Base-by-base conservation (phyloP, 2,113 vertebrate genomes). In the Sciurus niger region DNA sequence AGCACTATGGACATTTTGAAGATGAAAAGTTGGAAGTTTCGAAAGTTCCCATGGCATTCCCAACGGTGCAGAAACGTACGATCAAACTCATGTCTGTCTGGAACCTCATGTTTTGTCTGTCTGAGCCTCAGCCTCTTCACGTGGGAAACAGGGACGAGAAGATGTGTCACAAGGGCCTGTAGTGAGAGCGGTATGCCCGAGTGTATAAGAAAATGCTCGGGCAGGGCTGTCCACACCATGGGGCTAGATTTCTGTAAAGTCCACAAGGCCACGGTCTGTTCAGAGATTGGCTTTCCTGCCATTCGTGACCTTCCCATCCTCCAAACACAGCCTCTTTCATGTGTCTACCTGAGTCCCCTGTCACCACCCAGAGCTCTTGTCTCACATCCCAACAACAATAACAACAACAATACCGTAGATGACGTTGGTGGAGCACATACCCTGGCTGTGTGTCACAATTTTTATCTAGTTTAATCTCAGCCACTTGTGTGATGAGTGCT, bases 151-250 rank as follows among this genome's bases (percentile, higher is more conserved):
- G 58, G 9, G 0, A 2, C 51, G 7, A 40, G 24, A 58, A 79
- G 37, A 18, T 55, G 6, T 77, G n/a, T 37, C 10, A 73, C 9
- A n/a, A 12, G 24, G 17, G 3, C 40, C 76, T 92, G 1, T 53
- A n/a, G 40, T 91, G n/a, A 77, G 25, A 70, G n/a, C 46, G 1
- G 0, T 0, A 1, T 24, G 1, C 4, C 28, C 22, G 43, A 24
- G 30, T 16, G 10, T 68, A 18, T 77, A 48, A 82, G 37, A 18
- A 53, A 37, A 55, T 74, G 18, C 2, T 7, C 79, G 2, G 7
- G 2, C 14, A 72, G 34, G 60, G 9, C 13, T 37, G 40, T 73
- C 13, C 3, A 58, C n/a, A 10, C 0, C 4, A 43, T 43, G 17
- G 70, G 6, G 8, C 79, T 55, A 53, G 25, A 89, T 8, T 7